Conservation (phyloP, 2,797 vertebrate species). For the Crenichthys baileyi region DNA sequence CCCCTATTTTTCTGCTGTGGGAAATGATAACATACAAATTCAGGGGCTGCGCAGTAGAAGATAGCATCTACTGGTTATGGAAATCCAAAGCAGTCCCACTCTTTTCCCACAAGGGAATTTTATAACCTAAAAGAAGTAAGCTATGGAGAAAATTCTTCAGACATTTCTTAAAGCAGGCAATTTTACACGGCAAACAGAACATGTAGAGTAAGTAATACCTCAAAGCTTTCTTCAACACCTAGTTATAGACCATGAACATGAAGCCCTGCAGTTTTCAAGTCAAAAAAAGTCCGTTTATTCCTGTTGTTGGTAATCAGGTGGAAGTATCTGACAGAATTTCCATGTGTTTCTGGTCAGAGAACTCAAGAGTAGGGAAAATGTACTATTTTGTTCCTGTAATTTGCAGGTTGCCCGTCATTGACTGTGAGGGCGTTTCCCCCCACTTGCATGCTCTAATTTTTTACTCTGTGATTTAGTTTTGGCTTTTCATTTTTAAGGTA, state of each 20-base stretch:
- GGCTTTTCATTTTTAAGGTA: background rate
- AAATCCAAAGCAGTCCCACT: constrained; percentile 17
- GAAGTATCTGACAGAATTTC: background rate
- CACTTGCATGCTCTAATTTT: background rate
- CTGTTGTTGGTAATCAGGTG: background rate
- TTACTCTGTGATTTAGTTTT: background rate
- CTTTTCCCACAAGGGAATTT: constrained; percentile 6
- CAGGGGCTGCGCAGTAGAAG: constrained; percentile 3
- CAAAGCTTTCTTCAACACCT: background rate
- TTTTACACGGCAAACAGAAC: background rate
- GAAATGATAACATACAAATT: background rate
- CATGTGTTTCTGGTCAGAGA: background rate
- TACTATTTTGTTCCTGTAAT: background rate
- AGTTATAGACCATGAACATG: background rate
- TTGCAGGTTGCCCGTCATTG: background rate
- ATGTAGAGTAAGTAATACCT: background rate
- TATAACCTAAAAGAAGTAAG: no score
- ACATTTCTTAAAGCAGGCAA: background rate
- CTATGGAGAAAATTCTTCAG: background rate
- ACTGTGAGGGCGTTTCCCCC: background rate
- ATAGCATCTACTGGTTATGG: constrained; percentile 23
- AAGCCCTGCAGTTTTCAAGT: background rate
- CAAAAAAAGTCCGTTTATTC: background rate
- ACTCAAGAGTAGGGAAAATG: background rate
- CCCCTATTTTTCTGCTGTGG: background rate